Base-by-base conservation (phyloP, 2,113 vertebrate genomes). In the Serilophus lunatus region DNA sequence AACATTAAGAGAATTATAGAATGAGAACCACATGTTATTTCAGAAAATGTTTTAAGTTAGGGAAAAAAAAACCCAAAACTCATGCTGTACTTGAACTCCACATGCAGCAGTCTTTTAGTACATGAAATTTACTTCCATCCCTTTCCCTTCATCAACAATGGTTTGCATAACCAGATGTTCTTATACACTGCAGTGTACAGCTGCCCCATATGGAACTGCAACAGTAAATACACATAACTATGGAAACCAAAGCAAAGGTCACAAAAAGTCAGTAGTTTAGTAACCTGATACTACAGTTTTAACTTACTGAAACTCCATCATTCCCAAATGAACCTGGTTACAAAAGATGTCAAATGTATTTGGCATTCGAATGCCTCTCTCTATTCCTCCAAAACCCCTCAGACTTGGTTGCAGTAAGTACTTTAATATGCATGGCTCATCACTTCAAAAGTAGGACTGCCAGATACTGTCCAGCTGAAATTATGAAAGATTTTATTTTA, bases 181-280 rank as follows among this genome's bases (percentile, higher is more conserved):
- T 45, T 66, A 88, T 2, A 86, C 14, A 35, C n/a, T 94, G 68
- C 33, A 81, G 19, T 92, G 90, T 49, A 89, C 13, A 96, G 57
- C 71, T 79, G 65, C n/a, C 60, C 81, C 92, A 93, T 91, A 91
- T 66, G 86, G 84, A 93, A 92, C 36, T 79, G 54, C 59, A 90
- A 63, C 35, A 91, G 70, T 91, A 95, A 96, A 93, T 60, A 93
- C 9, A 68, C 51, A 77, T 85, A 96, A 91, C 91, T 94, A 93
- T 71, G 84, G 94, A 83, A 88, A 95, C 88, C 53, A 86, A 94
- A 82, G 66, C 50, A 88, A 91, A 95, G 77, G 78, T 79, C 65
- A 82, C 33, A 85, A 88, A 82, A 66, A 86, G 31, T 61, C 65
- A 75, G 64, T 40, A 75, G 26, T 59, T 95, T 33, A 53, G 83